These are phyloP conservation scores for Dyspetes luteomarginatus DNA, from an alignment of 2,888 invertebrate species.

Conservation along the genomic window DNA sequence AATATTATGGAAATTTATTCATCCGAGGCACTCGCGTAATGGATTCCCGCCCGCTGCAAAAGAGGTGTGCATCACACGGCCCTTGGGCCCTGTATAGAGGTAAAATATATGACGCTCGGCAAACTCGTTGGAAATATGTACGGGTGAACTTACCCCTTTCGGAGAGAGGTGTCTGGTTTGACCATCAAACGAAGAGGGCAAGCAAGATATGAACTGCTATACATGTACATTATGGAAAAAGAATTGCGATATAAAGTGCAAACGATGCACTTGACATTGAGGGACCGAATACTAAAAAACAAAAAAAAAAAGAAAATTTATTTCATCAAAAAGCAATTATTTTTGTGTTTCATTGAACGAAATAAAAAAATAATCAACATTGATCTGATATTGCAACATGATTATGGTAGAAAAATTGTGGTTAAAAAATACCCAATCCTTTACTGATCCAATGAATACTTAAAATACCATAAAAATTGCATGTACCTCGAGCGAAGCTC, in stretches of 20 bases:
- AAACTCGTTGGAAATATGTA: slow-evolving; percentile 29
- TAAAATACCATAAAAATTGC: slow-evolving; percentile 13
- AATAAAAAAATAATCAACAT: neutral
- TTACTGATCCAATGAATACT: neutral
- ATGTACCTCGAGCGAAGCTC: slow-evolving; percentile 43
- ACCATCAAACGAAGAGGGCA: neutral
- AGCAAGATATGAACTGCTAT: no score
- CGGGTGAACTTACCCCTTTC: slow-evolving; percentile 39
- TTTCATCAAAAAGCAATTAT: neutral
- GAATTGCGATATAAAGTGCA: neutral
- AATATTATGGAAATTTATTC: slow-evolving; percentile 82
- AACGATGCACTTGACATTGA: neutral
- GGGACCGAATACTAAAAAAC: neutral
- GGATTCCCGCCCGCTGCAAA: slow-evolving; percentile 65
- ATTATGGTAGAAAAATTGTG: neutral
- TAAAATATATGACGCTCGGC: slow-evolving; percentile 32
- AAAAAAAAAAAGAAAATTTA: neutral
- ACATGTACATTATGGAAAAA: no score
- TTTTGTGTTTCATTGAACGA: neutral
- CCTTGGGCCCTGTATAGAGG: slow-evolving; percentile 13
- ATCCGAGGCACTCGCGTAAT: slow-evolving; percentile 70
- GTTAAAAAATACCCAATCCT: neutral
- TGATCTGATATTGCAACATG: neutral
- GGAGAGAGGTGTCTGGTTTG: slow-evolving; percentile 20
- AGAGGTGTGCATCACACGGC: slow-evolving; percentile 36